phyloP scores from a whole-genome alignment of 2,113 vertebrate genomes.

The Alectura lathami region DNA sequence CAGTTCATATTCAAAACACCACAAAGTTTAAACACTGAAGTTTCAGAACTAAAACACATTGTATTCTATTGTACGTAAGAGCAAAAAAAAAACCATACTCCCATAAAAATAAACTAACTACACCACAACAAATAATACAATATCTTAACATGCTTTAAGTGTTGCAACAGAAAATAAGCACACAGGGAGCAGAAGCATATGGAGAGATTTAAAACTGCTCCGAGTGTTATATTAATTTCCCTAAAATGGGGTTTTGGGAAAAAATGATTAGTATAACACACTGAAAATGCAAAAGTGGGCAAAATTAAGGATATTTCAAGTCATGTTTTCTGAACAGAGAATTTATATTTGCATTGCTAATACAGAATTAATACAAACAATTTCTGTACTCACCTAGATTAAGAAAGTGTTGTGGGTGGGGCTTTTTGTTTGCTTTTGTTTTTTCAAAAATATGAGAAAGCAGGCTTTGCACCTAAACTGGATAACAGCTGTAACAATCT shows the following conservation, averaged over 20 bases:
- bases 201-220: not conserved
- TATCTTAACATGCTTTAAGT: not conserved
- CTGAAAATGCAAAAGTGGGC: not conserved
- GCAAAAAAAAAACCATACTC: not conserved
- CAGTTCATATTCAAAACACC: not conserved
- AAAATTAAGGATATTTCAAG: not conserved
- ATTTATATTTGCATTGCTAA: not conserved
- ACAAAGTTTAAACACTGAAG: not conserved
- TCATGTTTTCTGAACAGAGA: not conserved
- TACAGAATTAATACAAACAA: not conserved
- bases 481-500: not conserved
- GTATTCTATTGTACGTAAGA: not conserved
- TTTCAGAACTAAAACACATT: not conserved
- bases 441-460: not conserved
- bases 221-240: not conserved
- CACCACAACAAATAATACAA: not conserved
- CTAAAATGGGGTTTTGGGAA: not conserved
- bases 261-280: not conserved
- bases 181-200: not conserved
- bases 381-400: not conserved
- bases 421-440: not conserved
- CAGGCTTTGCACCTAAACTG: not conserved
- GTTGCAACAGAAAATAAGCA: not conserved
- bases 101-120: not conserved
- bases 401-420: too few species aligned